Evolutionary conservation across 2,113 vertebrate species (phyloP), one percentile per base, ranked within the genome.

Genomic region (Trichomycterus rosablanca): DNA sequence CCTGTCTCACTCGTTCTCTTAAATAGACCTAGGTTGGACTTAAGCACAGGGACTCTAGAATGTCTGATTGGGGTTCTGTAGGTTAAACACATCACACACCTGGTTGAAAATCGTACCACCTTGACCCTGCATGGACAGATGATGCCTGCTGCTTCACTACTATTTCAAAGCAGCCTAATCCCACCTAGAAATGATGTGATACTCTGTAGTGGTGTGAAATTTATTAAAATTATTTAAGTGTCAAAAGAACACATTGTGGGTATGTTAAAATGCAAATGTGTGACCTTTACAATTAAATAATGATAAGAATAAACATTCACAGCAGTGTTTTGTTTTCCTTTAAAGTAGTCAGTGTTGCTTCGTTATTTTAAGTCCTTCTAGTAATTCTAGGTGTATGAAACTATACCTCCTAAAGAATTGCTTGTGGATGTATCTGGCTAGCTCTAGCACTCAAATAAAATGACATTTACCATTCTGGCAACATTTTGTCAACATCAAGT

Each of bases 31-130:
- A 50, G 55, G 56, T 39, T 39, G 26, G 22, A 43, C 15, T 67
- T 45, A 58, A 45, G 45, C 20, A 52, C 4, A n/a, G 26, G 46
- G 52, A 60, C 16, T 53, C 49, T 32, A 46, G 18, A 16, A 45
- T 63, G 40, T 19, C 53, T 60, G 48, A 51, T 72, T 58, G 54
- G 54, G 44, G 68, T 57, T 48, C 48, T 70, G 56, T 46, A 60
- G 55, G 68, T 70, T 59, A 65, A 65, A 65, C 49, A 40, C 55
- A 59, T 59, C 26, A 52, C 61, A 53, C 37, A 52, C 20, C 22
- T 53, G 18, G 39, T 30, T 2, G 28, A 51, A 40, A 35, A 35
- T 34, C 26, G 30, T n/a, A n/a, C 34, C 24, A 35, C n/a, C 34
- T 28, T 32, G 11, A 5, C 15, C 40, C 12, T 45, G 18, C 23